Conservation (phyloP, 2,113 vertebrate species). For the Galeopterus variegatus region DNA sequence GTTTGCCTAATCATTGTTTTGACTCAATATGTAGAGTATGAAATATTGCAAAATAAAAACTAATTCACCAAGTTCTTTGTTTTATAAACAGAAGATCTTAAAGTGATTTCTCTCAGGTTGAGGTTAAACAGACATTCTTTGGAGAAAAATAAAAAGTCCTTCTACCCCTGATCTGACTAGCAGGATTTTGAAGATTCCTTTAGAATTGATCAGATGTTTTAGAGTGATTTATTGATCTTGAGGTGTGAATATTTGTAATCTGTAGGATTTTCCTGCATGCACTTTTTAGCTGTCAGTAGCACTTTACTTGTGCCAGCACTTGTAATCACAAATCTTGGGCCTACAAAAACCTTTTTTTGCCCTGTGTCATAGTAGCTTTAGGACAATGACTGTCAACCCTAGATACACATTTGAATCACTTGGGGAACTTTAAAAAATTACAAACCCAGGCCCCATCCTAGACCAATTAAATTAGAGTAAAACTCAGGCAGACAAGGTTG, state of each 20-base stretch:
- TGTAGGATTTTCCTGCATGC: slow-evolving; percentile 51
- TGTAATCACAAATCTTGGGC: slow-evolving; percentile 35
- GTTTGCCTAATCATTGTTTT: slow-evolving; percentile 12
- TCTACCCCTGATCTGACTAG: not conserved
- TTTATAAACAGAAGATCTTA: slow-evolving; percentile 55
- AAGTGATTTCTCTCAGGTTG: slow-evolving; percentile 58
- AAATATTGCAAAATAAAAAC: slow-evolving; percentile 36
- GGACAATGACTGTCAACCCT: not conserved
- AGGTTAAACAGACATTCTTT: slow-evolving; percentile 61
- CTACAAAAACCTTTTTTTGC: not conserved
- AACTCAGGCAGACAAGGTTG: not conserved
- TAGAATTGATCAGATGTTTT: slow-evolving; percentile 57
- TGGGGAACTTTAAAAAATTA: not conserved
- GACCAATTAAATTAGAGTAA: not conserved
- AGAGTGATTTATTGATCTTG: slow-evolving; percentile 44
- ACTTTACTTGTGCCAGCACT: slow-evolving; percentile 21
- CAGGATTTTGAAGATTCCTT: slow-evolving; percentile 56
- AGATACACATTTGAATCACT: not conserved
- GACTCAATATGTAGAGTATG: slow-evolving; percentile 12
- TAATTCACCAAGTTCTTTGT: not conserved
- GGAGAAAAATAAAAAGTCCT: not conserved
- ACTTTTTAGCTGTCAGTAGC: not conserved
- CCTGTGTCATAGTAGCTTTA: not conserved
- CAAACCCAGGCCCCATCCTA: not conserved
- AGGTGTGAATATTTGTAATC: slow-evolving; percentile 63